Evolutionary conservation across 2,797 vertebrate genomes (phyloP), one percentile per base, ranked within the genome.

Genomic region (Manis crassicaudata): DNA sequence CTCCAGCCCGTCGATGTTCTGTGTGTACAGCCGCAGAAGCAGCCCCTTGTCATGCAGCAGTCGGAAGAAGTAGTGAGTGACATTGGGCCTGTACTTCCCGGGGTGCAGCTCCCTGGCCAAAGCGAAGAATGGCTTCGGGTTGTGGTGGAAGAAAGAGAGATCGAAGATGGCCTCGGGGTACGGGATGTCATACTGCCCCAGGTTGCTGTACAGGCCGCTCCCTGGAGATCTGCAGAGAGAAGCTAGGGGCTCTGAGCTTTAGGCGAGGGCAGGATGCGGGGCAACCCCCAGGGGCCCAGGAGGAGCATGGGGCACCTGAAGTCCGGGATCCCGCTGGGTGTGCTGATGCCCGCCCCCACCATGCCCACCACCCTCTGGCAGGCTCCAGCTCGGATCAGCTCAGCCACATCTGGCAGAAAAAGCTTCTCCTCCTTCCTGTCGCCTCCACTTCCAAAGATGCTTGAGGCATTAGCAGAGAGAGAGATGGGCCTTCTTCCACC

Each of bases 131-230:
- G 99, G 99, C 52, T 98, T 98, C 0, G 99, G 99, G 97, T 99
- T 99, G 29, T 97, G 97, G 3, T 98, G 99, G 98, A 99, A 99
- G 88, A 99, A 99, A 17, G 46, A 73, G 3, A 99, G 98, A 90
- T 99, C 99, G 21, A 99, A 99, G 97, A 99, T 99, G 96, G 99
- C 99, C 98, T 99, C 99, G 0, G 99, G 99, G n/a, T 99, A 99
- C 0, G 99, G 99, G 75, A 99, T 98, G 94, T 99, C 6, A 4
- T 99, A 99, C 97, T 99, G 99, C 98, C 99, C 98, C 46, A 99
- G 99, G 98, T 99, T 99, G 97, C 99, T 99, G 94, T 99, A 99
- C 70, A 99, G 98, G 13, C 99, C 99, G 0, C 99, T 99, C 85
- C 99, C 99, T 0, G 99, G 99, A 46, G 99, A 99, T 98, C 99